These are phyloP conservation scores for Dryobotodes eremita DNA, from an alignment of 2,888 invertebrate genomes.

Conservation along the genomic window DNA sequence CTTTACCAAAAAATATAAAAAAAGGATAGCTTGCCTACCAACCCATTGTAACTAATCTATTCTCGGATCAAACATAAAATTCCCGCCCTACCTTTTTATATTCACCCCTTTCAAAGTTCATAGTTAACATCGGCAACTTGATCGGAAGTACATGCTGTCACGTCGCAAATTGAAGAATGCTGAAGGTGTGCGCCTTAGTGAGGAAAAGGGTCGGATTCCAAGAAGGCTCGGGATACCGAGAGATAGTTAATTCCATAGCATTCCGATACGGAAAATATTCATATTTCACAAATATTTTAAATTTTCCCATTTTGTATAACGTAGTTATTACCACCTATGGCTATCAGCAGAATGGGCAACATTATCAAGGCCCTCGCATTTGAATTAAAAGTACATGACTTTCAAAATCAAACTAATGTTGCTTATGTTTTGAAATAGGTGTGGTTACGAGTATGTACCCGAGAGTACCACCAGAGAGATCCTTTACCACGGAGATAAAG, in stretches of 20 bases:
- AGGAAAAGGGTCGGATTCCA: constrained; percentile 67
- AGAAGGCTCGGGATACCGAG: constrained; percentile 32
- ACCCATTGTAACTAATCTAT: constrained; percentile 9
- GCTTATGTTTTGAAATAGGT: not conserved
- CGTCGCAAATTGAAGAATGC: constrained; percentile 68
- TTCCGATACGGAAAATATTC: constrained; percentile 50
- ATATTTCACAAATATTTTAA: constrained; percentile 37
- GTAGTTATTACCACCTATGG: no score
- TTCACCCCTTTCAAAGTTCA: constrained; percentile 42
- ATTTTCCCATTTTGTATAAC: not conserved
- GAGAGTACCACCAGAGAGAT: not conserved
- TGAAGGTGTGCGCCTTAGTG: constrained; percentile 55
- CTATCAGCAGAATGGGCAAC: no score
- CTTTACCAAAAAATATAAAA: no score
- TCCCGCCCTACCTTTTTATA: constrained; percentile 45
- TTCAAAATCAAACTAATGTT: not conserved
- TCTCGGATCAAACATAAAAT: constrained; percentile 34
- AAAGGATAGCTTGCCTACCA: no score
- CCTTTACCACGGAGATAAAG: no score
- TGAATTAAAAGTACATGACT: no score
- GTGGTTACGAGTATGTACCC: not conserved
- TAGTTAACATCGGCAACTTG: constrained; percentile 58
- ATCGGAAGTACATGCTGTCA: constrained; percentile 57
- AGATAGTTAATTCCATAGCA: constrained; percentile 60
- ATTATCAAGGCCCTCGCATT: no score